These are phyloP conservation scores for Acanthaster planci DNA, from an alignment of 35 echinoderm and acorn worm species.

Conservation along the genomic window DNA sequence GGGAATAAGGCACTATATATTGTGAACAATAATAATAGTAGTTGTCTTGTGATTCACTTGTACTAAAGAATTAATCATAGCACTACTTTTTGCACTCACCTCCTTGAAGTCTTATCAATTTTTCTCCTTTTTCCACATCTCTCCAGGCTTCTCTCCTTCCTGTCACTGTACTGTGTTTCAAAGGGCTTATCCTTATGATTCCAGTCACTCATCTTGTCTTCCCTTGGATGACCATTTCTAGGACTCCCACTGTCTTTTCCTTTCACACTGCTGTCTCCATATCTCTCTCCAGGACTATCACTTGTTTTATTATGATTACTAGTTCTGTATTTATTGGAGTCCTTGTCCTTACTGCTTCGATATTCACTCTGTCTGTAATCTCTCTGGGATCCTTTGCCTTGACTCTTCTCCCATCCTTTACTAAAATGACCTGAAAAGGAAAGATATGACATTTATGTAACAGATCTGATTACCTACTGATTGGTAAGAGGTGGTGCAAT, in stretches of 20 bases:
- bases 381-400: constrained; percentile 19
- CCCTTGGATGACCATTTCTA: constrained; percentile 36
- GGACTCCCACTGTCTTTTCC: constrained; percentile 25
- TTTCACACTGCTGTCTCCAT: constrained; percentile 8
- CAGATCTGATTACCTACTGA: too few relatives aligned
- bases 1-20: too few relatives aligned
- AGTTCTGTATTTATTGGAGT: constrained; percentile 31
- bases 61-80: too few relatives aligned
- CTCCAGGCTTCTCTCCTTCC: constrained; percentile 14
- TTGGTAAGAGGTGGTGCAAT: too few relatives aligned
- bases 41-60: too few relatives aligned
- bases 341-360: constrained; percentile 1
- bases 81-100: neutral
- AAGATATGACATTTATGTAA: neutral
- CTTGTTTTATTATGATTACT: constrained; percentile 8
- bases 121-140: constrained; percentile 29
- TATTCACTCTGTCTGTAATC: neutral
- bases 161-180: constrained; percentile 17
- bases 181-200: neutral
- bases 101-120: neutral
- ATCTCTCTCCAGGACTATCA: neutral
- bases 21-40: too few relatives aligned
- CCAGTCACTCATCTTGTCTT: constrained; percentile 21
- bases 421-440: constrained; percentile 76
- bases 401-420: constrained; percentile 48